Evolutionary conservation across 2,888 invertebrate species (phyloP), one percentile per base, ranked within the genome.

Genomic region (Amphimallon solstitiale): DNA sequence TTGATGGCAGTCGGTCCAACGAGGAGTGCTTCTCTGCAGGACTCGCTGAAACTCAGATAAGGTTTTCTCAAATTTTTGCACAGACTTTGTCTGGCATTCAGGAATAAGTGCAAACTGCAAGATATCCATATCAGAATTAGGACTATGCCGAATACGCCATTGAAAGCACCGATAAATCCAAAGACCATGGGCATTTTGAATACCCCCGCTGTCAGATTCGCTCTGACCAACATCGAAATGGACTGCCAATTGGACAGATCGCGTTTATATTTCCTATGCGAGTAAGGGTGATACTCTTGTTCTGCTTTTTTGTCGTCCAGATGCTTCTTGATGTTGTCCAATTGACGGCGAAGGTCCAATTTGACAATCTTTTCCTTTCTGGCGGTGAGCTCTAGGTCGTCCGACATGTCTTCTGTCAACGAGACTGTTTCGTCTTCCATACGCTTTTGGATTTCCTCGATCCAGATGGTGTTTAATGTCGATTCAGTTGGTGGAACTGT

Each of bases 11-110:
- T 29, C 2, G 38, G 38, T 15, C 40, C 40, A 4, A 19, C 21
- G 3, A 10, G n/a, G 7, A 54, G 2, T 9, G 54, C 17, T 40
- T 54, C 54, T 7, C 4, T 21, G 21, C 38, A 38, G 12, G 37
- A 19, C 2, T 54, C 54, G n/a, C 21, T 12, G 23, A 21, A 54
- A 38, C 21, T 14, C 9, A 54, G 9, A 23, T 54, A 54, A 6
- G 54, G 54, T n/a, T n/a, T 17, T 12, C 38, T 23, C 40, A 54
- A 40, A 15, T 2, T 19, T 14, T 54, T 54, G 19, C 54, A 54
- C 0, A 54, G 12, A 2, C 6, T 10, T 0, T 54, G 54, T 4
- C 38, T 54, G 6, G 21, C 10, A 14, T 19, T 2, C 21, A 54
- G 10, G 21, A 38, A 38, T 7, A 54, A n/a, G 10, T 54, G 54